Evolutionary conservation across 92 coral and sea anemone species (phyloP), one percentile per base, ranked within the genome.

Genomic region (Heliopora coerulea): DNA sequence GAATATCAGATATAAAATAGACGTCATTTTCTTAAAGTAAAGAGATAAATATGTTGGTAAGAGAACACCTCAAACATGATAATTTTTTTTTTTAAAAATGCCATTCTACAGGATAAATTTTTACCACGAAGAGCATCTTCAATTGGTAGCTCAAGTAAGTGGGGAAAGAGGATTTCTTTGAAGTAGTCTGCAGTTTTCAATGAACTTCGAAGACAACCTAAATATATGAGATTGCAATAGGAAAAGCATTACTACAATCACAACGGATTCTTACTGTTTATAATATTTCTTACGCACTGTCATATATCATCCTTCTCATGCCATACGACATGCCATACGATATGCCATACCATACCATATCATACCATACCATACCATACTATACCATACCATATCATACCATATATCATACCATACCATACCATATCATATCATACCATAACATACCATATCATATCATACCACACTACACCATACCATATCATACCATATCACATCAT

Each of bases 141-240:
- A 35, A 70, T 35, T 14, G 77, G 24, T 1, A 70, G 50, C 2
- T 33, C 27, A 37, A 70, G 33, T 7, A 70, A 30, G 35, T 42
- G 61, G n/a, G 32, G 77, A 35, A 68, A 70, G 25, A 70, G 13
- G 35, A 54, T 39, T 30, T 70, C 77, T 34, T 70, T 52, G 37
- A 49, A 68, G 35, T 50, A 70, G 52, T 70, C 77, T 9, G 54
- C 46, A 26, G 21, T 28, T 19, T 68, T 68, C 60, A 68, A 29
- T 11, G 59, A 48, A 49, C 59, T 68, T 48, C 77, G 58, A 52
- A 70, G 63, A 35, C 49, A 54, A 25, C 77, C 77, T 70, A 46
- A 67, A 66, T 24, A 66, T 14, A 19, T 33, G 11, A 62, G 20
- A 32, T 14, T 46, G 23, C 20, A n/a, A n/a, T 20, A 18, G 4